Evolutionary conservation across 1,140 invertebrate species (phyloP).

Genomic region (Camponotus floridanus): DNA sequence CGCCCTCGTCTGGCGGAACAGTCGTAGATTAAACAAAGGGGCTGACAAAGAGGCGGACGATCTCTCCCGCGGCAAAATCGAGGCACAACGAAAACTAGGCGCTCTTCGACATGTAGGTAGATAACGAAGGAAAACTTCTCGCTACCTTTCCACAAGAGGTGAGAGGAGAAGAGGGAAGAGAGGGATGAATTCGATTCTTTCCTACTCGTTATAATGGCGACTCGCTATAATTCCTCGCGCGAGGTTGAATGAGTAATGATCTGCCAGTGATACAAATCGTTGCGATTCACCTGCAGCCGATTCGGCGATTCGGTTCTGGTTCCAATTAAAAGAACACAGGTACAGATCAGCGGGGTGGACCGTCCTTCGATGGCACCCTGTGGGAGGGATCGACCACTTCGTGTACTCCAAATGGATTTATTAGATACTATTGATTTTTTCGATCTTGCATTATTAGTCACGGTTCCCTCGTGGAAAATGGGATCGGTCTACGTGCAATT

Average conservation of each 20-base stretch:
- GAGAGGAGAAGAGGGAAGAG: background rate
- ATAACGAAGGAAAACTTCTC: slow-evolving; percentile 69
- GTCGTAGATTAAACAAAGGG: slow-evolving; percentile 58
- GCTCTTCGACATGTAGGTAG: background rate
- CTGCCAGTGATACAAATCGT: slow-evolving; percentile 84
- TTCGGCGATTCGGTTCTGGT: slow-evolving; percentile 79
- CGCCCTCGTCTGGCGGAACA: slow-evolving; percentile 27
- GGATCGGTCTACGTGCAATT: slow-evolving; percentile 25
- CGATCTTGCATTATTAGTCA: slow-evolving; percentile 75
- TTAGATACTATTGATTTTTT: slow-evolving; percentile 65
- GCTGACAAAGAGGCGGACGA: slow-evolving; percentile 23
- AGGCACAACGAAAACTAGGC: background rate
- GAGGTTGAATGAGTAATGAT: slow-evolving; percentile 83
- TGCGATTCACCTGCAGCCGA: slow-evolving; percentile 82
- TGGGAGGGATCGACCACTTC: slow-evolving; percentile 45
- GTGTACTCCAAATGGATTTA: slow-evolving; percentile 60
- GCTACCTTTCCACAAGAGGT: background rate
- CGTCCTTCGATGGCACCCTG: slow-evolving; percentile 68
- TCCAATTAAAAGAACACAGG: slow-evolving; percentile 85
- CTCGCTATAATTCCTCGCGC: slow-evolving; percentile 58
- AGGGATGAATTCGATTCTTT: slow-evolving; percentile 45
- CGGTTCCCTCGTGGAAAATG: slow-evolving; percentile 28
- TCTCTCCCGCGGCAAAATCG: slow-evolving; percentile 47
- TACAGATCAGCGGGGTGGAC: slow-evolving; percentile 80
- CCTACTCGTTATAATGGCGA: slow-evolving; percentile 53